Conservation (phyloP, 2,888 invertebrate genomes). For the Hypselothyrea guttata region DNA sequence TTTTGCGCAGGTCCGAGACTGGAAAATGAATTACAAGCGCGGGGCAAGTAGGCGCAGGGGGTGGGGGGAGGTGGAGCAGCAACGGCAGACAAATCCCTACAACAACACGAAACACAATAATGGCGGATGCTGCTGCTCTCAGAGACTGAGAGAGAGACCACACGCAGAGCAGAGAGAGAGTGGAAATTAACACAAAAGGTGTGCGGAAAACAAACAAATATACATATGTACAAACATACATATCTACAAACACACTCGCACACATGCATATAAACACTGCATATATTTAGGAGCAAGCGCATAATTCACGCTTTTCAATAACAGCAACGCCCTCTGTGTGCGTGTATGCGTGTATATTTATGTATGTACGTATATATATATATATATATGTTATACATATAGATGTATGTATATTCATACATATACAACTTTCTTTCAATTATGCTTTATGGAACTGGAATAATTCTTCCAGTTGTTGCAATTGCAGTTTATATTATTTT, state of each 20-base stretch:
- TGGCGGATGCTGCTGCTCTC: conserved; percentile 35
- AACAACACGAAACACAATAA: conserved; percentile 26
- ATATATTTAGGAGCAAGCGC: conserved; percentile 56
- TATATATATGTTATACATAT: no score
- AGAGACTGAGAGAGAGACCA: conserved; percentile 13
- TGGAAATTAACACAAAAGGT: conserved; percentile 46
- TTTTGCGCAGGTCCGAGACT: conserved; percentile 71
- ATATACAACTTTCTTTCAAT: no score
- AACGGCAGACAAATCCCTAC: conserved; percentile 32
- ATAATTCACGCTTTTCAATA: conserved; percentile 60
- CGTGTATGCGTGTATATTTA: conserved; percentile 17
- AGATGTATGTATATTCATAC: no score
- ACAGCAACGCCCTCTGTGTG: conserved; percentile 51
- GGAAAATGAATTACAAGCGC: conserved; percentile 65
- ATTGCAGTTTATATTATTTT: no score
- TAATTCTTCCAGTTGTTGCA: no score
- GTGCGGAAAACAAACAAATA: conserved; percentile 16
- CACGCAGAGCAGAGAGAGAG: conserved; percentile 23
- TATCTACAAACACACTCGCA: not conserved
- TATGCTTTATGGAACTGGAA: no score
- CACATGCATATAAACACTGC: not conserved
- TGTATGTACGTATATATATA: conserved; percentile 3
- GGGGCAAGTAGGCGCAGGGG: conserved; percentile 28
- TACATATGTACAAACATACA: conserved; percentile 1
- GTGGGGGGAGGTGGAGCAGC: conserved; percentile 3